Evolutionary conservation across 30 jellyfish, hydroid and myxozoan species (phyloP), one percentile per base, ranked within the genome.

Genomic region (Aurelia coerulea): DNA sequence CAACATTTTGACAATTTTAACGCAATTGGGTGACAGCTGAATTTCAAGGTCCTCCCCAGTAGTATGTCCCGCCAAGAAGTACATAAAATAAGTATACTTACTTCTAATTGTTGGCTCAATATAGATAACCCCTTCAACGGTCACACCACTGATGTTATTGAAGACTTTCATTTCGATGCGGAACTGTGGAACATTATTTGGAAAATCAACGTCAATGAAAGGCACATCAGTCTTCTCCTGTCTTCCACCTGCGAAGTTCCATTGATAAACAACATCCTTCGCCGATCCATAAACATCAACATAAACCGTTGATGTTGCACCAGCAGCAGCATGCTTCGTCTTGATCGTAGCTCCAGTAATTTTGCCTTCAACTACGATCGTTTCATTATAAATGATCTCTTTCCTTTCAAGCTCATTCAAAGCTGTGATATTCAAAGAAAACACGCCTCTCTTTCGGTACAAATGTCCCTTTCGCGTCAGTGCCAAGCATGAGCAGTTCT

Each of bases 341-440:
- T n/a, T 15, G 31, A 84, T 39, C 14, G 11, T 15, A 5, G 74
- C 86, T 54, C 87, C 88, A 17, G 86, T 65, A 17, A 84, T 84
- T 49, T 16, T 56, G 17, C 88, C 88, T 7, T 84, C 93, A 16
- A 84, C 88, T 7, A 65, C 18, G 35, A 84, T 15, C 14, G 23
- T 64, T 10, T 50, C 66, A 13, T 33, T 67, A 65, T 50, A 84
- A 31, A 84, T 42, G n/a, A 84, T 78, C 29, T 78, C 84, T 19
- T 51, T 78, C 46, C 75, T 59, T 10, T 87, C 76, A 31, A 84
- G 67, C 56, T 70, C 29, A 52, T 84, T 84, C 41, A 41, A 6
- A 3, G 93, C 93, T 4, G 93, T 84, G 76, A 84, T 64, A 32
- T 84, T 84, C 10, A 84, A 73, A 16, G 93, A 73, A 50, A 84